Conservation (phyloP, 1,140 invertebrate genomes). For the Lethrus apterus region DNA sequence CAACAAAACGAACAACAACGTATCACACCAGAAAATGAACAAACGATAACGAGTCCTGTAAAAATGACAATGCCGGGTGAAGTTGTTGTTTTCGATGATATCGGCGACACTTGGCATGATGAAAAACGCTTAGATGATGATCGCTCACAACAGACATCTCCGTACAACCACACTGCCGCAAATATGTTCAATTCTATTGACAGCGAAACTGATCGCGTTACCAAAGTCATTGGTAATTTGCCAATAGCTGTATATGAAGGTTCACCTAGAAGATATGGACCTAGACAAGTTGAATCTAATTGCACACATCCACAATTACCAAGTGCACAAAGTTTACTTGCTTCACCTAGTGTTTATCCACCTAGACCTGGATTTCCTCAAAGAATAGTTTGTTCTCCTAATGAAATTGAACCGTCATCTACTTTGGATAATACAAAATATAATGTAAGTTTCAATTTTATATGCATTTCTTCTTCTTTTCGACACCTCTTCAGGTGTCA, state of each 20-base stretch:
- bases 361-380: conserved; percentile 67
- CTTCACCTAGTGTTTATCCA: conserved; percentile 58
- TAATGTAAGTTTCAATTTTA: conserved; percentile 30
- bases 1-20: conserved; percentile 14
- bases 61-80: conserved; percentile 49
- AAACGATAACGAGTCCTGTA: conserved; percentile 31
- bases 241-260: conserved; percentile 88
- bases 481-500: too few species aligned
- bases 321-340: conserved; percentile 51
- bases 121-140: conserved; percentile 19
- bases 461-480: conserved; percentile 4
- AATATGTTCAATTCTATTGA: conserved; percentile 27
- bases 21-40: conserved; percentile 23
- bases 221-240: conserved; percentile 76
- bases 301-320: conserved; percentile 44
- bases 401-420: conserved; percentile 41
- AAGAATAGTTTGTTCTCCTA: conserved; percentile 43
- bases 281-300: conserved; percentile 38
- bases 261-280: conserved; percentile 79
- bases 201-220: conserved; percentile 53
- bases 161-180: conserved; percentile 28
- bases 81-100: conserved; percentile 76
- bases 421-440: conserved; percentile 20
- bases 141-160: background rate
- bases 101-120: conserved; percentile 63